Percentiles rank a stretch among this genome's conserved stretches.
Evolutionary conservation across 2,888 invertebrate species (phyloP).

Genomic region (Rhagonycha fulva): DNA sequence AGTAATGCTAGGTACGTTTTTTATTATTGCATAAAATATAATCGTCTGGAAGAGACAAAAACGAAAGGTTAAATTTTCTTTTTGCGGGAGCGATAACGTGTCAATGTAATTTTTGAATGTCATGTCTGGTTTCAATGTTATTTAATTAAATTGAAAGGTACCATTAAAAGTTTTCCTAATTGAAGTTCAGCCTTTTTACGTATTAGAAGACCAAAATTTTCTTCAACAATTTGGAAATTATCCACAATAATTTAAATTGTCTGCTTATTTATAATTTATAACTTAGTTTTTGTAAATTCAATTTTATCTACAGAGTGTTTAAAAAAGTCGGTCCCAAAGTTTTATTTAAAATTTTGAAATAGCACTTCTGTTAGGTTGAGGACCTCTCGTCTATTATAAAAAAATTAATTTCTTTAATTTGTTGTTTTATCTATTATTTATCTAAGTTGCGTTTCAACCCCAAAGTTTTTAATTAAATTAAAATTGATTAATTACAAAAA

Average conservation of each 20-base stretch:
- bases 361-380: not conserved
- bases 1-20: constrained; percentile 68
- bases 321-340: too few species aligned
- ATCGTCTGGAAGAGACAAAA: not conserved
- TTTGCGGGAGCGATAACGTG: not conserved
- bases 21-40: not conserved
- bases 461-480: not conserved
- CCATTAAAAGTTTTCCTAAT: not conserved
- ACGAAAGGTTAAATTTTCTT: not conserved
- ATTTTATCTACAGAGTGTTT: not conserved
- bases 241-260: too few species aligned
- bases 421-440: not conserved
- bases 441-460: not conserved
- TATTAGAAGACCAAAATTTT: not conserved
- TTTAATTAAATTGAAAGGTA: not conserved
- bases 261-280: too few species aligned
- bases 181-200: not conserved
- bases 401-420: not conserved
- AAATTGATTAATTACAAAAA: not conserved
- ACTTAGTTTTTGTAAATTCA: not conserved
- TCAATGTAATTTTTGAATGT: not conserved
- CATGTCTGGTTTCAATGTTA: not conserved
- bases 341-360: not conserved
- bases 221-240: too few species aligned
- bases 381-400: not conserved